Evolutionary conservation across 2,888 invertebrate genomes (phyloP).

Genomic region (Dicyrtoma fusca): DNA sequence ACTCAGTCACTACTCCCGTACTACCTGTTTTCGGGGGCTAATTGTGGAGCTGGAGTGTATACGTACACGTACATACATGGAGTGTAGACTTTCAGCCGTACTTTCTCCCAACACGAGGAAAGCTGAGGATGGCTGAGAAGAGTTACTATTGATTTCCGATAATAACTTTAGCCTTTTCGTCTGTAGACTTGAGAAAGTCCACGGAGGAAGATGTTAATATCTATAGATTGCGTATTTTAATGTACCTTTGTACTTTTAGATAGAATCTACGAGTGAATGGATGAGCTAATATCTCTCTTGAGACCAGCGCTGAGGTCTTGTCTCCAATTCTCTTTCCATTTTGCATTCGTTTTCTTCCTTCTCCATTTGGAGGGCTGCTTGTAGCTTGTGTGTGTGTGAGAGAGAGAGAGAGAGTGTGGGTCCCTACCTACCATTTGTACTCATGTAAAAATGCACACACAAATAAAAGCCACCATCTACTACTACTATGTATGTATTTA

Average conservation of each 20-base stretch:
- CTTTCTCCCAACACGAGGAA: too few relatives aligned
- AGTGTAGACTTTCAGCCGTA: slow-evolving; percentile 14
- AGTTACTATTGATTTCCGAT: slow-evolving; percentile 44
- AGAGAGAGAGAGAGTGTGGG: too few relatives aligned
- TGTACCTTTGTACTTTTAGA: slow-evolving; percentile 19
- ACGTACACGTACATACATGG: too few relatives aligned
- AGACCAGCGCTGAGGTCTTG: slow-evolving; percentile 36
- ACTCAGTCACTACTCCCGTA: too few relatives aligned
- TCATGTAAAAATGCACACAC: too few relatives aligned
- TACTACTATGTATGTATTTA: too few relatives aligned
- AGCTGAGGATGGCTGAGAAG: slow-evolving; percentile 17
- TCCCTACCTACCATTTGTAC: too few relatives aligned
- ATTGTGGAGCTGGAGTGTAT: slow-evolving; percentile 37
- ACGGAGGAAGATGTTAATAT: slow-evolving; percentile 42
- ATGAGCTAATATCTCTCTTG: slow-evolving; percentile 41
- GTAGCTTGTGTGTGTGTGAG: too few relatives aligned
- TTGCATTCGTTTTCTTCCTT: neutral
- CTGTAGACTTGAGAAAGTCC: slow-evolving; percentile 30
- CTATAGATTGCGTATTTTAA: slow-evolving; percentile 40
- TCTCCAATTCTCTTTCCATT: slow-evolving; percentile 16
- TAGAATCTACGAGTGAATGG: slow-evolving; percentile 28
- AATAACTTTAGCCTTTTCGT: slow-evolving; percentile 36
- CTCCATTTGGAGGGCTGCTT: too few relatives aligned
- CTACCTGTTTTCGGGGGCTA: slow-evolving; percentile 31
- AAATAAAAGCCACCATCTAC: too few relatives aligned